Base-by-base conservation (phyloP, 2,888 invertebrate genomes). In the Chromoteleia sp. region DNA sequence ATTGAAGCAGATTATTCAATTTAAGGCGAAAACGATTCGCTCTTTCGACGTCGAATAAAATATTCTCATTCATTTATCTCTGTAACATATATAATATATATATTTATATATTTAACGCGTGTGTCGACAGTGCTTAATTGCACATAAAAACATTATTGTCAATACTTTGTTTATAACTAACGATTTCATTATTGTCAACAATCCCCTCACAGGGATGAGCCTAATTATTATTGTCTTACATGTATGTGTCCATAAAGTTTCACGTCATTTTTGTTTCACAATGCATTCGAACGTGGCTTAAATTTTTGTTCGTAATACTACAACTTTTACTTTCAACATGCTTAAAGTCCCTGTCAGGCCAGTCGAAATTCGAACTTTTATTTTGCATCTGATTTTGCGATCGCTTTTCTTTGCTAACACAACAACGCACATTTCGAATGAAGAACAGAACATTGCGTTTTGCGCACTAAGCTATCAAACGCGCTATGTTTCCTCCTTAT, bases 111-210 rank as follows among this genome's bases (percentile, higher is more conserved):
- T 54, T 33, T 54, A 54, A 59, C 15, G 29, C 19, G 12, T 59
- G 52, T 25, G 39, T 65, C 45, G 30, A 56, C 12, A 58, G 65
- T 56, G 61, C 48, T 50, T 39, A 10, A n/a, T 6, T n/a, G 75
- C 75, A 75, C 76, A 70, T 77, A 77, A 70, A 77, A 77, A 77
- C 63, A 77, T 77, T 77, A 77, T 77, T 77, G 77, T 77, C 77
- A 54, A 48, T 70, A 70, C 39, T 70, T 59, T 61, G 33, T 77
- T 75, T 48, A 77, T n/a, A 77, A 63, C 56, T 77, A 77, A 48
- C 33, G 68, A 30, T 21, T 39, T 77, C 45, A 70, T 77, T 77
- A 77, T 77, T 77, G 77, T 77, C 77, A 77, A 77, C 77, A 77
- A 70, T 48, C 36, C 70, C 61, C 15, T 17, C 12, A 10, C 48